Evolutionary conservation across 2,113 vertebrate genomes (phyloP), one percentile per base, ranked within the genome.

Genomic region (Saimiri boliviensis): DNA sequence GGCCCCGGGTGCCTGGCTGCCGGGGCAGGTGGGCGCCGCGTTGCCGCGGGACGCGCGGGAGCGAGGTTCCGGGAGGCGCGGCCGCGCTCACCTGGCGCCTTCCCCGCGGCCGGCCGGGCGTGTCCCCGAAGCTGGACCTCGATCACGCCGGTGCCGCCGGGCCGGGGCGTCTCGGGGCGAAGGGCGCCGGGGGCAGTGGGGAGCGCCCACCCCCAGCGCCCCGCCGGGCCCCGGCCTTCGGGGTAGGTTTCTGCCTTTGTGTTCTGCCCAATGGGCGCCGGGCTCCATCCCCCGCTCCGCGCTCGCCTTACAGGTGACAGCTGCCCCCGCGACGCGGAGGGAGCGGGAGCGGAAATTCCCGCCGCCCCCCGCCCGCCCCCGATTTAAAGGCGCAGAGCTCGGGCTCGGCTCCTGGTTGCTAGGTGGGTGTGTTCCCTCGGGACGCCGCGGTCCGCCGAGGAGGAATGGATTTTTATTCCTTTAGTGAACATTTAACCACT

Each of bases 301-400:
- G 91, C 95, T 95, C 91, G 63, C 77, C 60, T 88, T 91, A 70
- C 97, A 95, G 97, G 97, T 97, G 96, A 94, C 95, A 66, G 96
- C 89, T n/a, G 95, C 93, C 93, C 3, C 83, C 19, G 84, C 58
- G 81, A 89, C 9, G 87, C 52, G 7, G 56, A 79, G 74, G 68
- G 87, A 52, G 16, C n/a, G 3, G 73, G 83, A 86, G 93, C 63
- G 84, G 96, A 91, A 91, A 79, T 91, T 70, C 52, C 76, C 81
- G 3, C 82, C 66, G 5, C 68, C 63, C 83, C 88, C 71, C 80
- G 45, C 66, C 49, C 25, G 23, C 16, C 81, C 35, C 8, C 47
- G 95, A 93, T 81, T 97, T 97, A 97, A 97, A 97, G 97, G 96
- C 97, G 77, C 93, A 80, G 97, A 3, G 63, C 9, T 11, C 5